Evolutionary conservation across 2,797 vertebrate species (phyloP).

Genomic region (Microtus californicus): DNA sequence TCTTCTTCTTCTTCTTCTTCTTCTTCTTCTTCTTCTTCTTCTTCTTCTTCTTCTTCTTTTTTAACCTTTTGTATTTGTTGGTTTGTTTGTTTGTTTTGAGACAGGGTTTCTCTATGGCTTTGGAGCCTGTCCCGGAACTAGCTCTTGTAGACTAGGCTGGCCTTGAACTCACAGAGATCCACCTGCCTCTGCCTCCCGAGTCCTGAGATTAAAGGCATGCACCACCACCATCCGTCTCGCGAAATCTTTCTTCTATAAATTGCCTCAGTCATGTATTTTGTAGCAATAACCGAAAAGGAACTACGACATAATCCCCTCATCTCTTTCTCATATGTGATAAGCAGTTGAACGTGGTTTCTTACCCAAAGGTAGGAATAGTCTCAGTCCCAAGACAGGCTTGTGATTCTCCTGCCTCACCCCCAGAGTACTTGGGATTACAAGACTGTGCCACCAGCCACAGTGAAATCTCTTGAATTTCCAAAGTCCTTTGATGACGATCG

Average conservation of each 20-base stretch:
- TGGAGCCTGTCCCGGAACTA: too few relatives aligned
- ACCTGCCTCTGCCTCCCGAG: too few relatives aligned
- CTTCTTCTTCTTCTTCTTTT: too few relatives aligned
- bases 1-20: too few relatives aligned
- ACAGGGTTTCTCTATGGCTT: too few relatives aligned
- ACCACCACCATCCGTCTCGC: accelerated
- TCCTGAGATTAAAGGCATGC: too few relatives aligned
- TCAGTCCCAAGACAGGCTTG: background rate
- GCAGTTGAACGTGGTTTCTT: background rate
- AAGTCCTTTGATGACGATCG: background rate
- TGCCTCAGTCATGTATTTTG: background rate
- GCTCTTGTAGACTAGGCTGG: too few relatives aligned
- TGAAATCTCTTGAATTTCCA: background rate
- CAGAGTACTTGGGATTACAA: background rate
- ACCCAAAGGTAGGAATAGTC: background rate
- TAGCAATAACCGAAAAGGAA: background rate
- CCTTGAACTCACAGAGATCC: too few relatives aligned
- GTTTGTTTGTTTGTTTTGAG: too few relatives aligned
- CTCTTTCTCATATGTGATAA: background rate
- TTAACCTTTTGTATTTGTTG: too few relatives aligned
- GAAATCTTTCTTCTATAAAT: background rate
- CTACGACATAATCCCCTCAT: too few relatives aligned
- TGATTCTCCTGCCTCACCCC: background rate
- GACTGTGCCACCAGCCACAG: background rate
- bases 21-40: too few relatives aligned